These are phyloP conservation scores for Allobates femoralis DNA, from an alignment of 2,797 vertebrate genomes.

Conservation along the genomic window DNA sequence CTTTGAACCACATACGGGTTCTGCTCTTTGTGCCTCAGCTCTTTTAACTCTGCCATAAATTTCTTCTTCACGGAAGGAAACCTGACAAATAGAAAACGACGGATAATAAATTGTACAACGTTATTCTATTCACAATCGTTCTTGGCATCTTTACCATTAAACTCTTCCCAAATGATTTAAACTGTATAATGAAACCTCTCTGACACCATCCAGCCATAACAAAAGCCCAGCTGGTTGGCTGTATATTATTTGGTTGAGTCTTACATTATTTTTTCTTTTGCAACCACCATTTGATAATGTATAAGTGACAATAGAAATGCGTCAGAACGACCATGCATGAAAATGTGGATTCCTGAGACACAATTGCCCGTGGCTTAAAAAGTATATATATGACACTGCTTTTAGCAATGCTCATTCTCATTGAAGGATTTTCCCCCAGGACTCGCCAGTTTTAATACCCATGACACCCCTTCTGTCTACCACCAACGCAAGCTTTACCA, in stretches of 20 bases:
- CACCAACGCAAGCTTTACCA: too few species aligned
- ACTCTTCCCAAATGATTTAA: conserved; percentile 22
- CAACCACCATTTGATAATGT: background rate
- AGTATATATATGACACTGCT: too few species aligned
- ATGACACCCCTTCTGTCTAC: background rate
- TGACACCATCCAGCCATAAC: conserved; percentile 6
- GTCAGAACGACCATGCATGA: background rate
- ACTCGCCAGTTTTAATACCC: too few species aligned
- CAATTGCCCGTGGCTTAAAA: too few species aligned
- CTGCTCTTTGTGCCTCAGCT: conserved; percentile 96
- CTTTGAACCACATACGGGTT: conserved; percentile 93
- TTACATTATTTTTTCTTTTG: background rate
- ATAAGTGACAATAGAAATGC: background rate
- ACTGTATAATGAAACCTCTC: background rate
- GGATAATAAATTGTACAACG: conserved; percentile 55
- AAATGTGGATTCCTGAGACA: background rate
- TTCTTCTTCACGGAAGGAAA: conserved; percentile 98
- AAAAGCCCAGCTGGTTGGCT: conserved; percentile 17
- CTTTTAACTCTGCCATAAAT: conserved; percentile 96
- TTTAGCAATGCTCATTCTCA: too few species aligned
- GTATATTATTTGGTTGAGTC: background rate
- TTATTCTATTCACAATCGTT: conserved; percentile 9
- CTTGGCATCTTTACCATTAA: conserved; percentile 14
- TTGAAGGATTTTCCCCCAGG: too few species aligned
- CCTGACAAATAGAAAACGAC: conserved; percentile 75